Percentiles rank a stretch among this genome's conserved stretches.
phyloP scores from a whole-genome alignment of 2,113 vertebrate species.

The Romanogobio albipinnatus region DNA sequence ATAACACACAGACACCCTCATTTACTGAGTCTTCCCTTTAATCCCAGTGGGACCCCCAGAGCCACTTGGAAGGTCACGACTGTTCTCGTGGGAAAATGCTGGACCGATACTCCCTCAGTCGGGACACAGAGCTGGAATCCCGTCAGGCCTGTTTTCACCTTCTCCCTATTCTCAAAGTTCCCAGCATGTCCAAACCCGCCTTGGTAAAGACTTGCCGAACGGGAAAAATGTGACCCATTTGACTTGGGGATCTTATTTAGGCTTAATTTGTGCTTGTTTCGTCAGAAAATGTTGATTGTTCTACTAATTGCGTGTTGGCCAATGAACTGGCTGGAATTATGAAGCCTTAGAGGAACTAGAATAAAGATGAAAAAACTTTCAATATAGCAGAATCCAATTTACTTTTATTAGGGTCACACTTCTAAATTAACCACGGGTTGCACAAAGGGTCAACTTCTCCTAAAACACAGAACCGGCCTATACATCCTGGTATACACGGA shows the following conservation, averaged over 20 bases:
- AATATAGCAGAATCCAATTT: not conserved
- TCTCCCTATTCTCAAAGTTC: conserved; percentile 53
- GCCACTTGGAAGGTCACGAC: conserved; percentile 23
- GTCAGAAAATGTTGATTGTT: not conserved
- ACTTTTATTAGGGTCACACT: not conserved
- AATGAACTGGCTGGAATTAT: not conserved
- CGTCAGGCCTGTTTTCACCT: conserved; percentile 55
- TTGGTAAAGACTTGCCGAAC: conserved; percentile 27
- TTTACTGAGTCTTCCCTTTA: not conserved
- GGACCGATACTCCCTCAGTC: conserved; percentile 56
- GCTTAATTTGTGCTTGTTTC: not conserved
- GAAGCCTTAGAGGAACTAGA: not conserved
- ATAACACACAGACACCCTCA: not conserved
- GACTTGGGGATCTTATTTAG: conserved; percentile 5
- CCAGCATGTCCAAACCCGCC: conserved; percentile 51
- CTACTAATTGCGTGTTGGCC: not conserved
- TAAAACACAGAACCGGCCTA: not conserved
- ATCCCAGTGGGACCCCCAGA: conserved; percentile 32
- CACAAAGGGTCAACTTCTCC: conserved; percentile 20
- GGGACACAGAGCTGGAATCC: conserved; percentile 54
- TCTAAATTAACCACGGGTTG: not conserved
- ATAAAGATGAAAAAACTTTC: not conserved
- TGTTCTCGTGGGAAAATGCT: conserved; percentile 59
- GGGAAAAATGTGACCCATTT: conserved; percentile 36
- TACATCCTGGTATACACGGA: conserved; percentile 13